Conservation (phyloP, 2,113 vertebrate species). For the Helogale parvula region DNA sequence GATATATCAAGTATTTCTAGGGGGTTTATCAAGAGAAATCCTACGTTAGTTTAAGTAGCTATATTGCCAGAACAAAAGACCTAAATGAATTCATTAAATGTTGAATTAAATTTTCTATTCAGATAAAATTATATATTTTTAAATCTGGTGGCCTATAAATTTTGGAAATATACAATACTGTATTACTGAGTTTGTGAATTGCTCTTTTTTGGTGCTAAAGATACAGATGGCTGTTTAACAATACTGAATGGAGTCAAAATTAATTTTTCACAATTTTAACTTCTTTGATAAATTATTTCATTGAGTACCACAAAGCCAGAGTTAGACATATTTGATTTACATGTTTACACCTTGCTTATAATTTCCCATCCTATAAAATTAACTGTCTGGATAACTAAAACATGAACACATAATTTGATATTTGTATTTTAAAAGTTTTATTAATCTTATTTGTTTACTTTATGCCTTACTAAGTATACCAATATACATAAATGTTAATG, state of each 20-base stretch:
- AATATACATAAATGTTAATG: neutral
- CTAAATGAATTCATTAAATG: neutral
- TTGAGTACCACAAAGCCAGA: neutral
- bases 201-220: conserved; percentile 22
- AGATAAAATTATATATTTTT: conserved; percentile 14
- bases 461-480: neutral
- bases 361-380: neutral
- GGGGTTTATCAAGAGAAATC: neutral
- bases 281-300: conserved; percentile 25
- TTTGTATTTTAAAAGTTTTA: neutral
- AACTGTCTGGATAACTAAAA: neutral
- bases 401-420: neutral
- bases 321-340: neutral
- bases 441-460: neutral
- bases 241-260: neutral
- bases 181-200: conserved; percentile 17
- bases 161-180: neutral
- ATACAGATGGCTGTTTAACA: neutral
- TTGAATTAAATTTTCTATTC: conserved; percentile 22
- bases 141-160: neutral
- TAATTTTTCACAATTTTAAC: conserved; percentile 4
- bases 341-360: neutral
- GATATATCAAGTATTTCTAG: neutral
- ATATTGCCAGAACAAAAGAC: neutral
- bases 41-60: neutral